phyloP scores from a whole-genome alignment of 2,797 vertebrate species.

The Buceros bicornis region DNA sequence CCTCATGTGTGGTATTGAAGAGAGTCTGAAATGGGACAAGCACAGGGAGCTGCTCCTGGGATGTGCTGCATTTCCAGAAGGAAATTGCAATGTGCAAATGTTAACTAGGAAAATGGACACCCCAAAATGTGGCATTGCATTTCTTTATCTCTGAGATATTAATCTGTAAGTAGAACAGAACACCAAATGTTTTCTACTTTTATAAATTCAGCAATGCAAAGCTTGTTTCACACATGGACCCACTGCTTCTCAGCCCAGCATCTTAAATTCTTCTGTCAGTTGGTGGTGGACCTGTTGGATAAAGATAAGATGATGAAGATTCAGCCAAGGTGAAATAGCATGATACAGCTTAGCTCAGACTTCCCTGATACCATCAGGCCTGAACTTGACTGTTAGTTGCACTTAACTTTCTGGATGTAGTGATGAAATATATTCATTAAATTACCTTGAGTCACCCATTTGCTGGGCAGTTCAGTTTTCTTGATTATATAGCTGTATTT shows the following conservation, averaged over 20 bases:
- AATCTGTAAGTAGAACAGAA: not conserved
- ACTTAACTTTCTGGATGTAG: conserved; percentile 40
- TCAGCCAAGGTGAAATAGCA: conserved; percentile 52
- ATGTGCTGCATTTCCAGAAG: not conserved
- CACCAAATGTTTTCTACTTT: not conserved
- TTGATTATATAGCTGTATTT: conserved; percentile 25
- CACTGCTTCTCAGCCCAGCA: not conserved
- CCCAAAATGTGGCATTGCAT: not conserved
- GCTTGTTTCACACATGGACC: conserved; percentile 42
- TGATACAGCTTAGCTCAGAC: conserved; percentile 65
- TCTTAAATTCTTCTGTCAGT: conserved; percentile 35
- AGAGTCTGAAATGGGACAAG: not conserved
- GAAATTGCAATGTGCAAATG: not conserved
- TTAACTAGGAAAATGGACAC: not conserved
- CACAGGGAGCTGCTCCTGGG: not conserved
- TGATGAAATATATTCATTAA: conserved; percentile 57
- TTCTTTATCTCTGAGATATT: not conserved
- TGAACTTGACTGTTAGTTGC: conserved; percentile 61
- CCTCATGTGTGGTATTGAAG: not conserved
- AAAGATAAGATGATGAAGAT: conserved; percentile 66
- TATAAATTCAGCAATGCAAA: conserved; percentile 28
- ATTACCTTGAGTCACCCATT: conserved; percentile 66
- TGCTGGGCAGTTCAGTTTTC: conserved; percentile 59
- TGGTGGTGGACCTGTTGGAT: conserved; percentile 49
- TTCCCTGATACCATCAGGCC: conserved; percentile 60